Evolutionary conservation across 2,888 invertebrate genomes (phyloP), one percentile per base, ranked within the genome.

Genomic region (Syrista parreyssii): DNA sequence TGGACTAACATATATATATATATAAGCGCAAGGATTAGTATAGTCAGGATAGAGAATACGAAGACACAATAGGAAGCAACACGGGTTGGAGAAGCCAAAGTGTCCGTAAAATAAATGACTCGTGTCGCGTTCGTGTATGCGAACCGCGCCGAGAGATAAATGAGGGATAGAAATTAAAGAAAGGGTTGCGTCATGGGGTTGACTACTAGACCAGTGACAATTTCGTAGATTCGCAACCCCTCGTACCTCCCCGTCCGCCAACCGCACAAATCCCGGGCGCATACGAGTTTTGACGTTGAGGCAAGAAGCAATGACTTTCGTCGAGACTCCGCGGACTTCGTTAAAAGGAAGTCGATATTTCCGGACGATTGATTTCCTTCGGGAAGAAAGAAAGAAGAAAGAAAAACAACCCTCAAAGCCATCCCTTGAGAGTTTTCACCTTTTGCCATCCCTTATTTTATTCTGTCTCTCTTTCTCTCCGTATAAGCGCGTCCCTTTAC

Each of bases 331-430:
- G 31, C 35, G 35, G 35, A 78, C 76, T 78, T 76, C 76, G 74
- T 78, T 76, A 78, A 78, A 78, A 33, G 23, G 32, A 73, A 72
- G 35, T 78, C 73, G 73, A 78, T 76, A 72, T 78, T 78, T 78
- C 78, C 78, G 30, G 31, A 33, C 78, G 76, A 78, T 78, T 76
- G 73, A 76, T n/a, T 74, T 55, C 55, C 73, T 74, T 78, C 31
- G 72, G 69, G 73, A 78, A 68, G 72, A 75, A 55, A 55, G 55
- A 55, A 23, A 23, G 15, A 9, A 23, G 32, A 77, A 36, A 35
- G 15, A 40, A 2, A 9, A 55, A 9, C 23, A 23, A 23, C 23
- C 55, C 23, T 23, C 55, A 55, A 55, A 55, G 2, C 23, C 23
- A 36, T 74, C 74, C 74, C 74, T 35, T 35, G 71, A 33, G 71